Percentiles rank a stretch among this genome's conserved stretches.
These are phyloP conservation scores for Microplitis manilae DNA, from an alignment of 2,888 invertebrate genomes.

Conservation along the genomic window DNA sequence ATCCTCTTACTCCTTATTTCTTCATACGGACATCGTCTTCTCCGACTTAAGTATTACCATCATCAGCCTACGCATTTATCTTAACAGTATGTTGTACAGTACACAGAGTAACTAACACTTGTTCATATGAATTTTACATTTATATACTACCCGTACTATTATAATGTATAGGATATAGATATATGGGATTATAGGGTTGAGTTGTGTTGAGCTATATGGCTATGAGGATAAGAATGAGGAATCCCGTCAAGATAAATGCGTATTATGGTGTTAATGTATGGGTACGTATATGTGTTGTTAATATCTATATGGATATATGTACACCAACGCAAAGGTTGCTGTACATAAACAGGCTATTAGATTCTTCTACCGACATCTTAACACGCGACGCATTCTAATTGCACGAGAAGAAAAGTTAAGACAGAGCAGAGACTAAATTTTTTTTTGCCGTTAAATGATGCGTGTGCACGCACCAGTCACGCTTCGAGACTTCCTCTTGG, in stretches of 20 bases:
- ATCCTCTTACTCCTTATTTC: neutral
- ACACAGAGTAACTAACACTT: constrained; percentile 3
- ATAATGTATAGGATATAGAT: neutral
- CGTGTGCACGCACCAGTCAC: constrained; percentile 51
- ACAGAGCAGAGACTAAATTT: constrained; percentile 9
- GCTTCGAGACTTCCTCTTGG: constrained; percentile 46
- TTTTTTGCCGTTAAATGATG: constrained; percentile 56
- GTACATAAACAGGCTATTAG: neutral
- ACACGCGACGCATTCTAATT: constrained; percentile 59
- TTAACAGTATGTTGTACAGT: constrained; percentile 3
- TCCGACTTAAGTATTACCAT: neutral
- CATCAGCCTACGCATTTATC: constrained; percentile 30
- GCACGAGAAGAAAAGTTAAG: constrained; percentile 37
- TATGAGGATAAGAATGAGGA: neutral
- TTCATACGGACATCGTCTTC: constrained; percentile 2
- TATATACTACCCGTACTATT: neutral
- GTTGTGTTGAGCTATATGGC: neutral
- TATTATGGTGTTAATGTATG: neutral
- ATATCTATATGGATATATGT: neutral
- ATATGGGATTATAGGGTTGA: neutral
- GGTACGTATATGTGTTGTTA: neutral
- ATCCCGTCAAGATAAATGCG: neutral
- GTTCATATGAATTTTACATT: constrained; percentile 1
- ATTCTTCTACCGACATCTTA: constrained; percentile 38
- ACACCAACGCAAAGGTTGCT: constrained; percentile 6